phyloP scores from a whole-genome alignment of 2,888 invertebrate genomes.

The Harpalus rufipes region DNA sequence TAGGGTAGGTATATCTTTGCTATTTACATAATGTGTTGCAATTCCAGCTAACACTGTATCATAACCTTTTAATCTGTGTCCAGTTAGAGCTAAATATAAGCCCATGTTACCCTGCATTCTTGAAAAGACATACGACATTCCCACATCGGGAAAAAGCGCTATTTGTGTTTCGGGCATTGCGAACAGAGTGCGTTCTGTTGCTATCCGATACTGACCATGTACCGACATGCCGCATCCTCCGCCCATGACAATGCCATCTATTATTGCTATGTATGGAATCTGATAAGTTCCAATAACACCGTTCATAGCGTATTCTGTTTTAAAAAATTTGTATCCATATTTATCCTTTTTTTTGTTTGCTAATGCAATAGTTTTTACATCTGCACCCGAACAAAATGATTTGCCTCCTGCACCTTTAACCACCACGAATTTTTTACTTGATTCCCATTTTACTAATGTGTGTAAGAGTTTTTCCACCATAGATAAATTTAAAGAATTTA shows the following conservation, averaged over 20 bases:
- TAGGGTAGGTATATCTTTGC: constrained; percentile 82
- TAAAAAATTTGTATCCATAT: constrained; percentile 87
- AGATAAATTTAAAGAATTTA: constrained; percentile 87
- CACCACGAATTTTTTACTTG: constrained; percentile 78
- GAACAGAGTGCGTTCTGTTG: constrained; percentile 95
- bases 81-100: constrained; percentile 92
- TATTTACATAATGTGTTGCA: constrained; percentile 92
- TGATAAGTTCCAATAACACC: constrained; percentile 92
- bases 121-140: constrained; percentile 94
- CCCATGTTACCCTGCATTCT: constrained; percentile 92
- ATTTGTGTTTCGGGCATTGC: constrained; percentile 99
- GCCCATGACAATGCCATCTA: constrained; percentile 98
- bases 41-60: constrained; percentile 93
- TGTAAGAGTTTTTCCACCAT: constrained; percentile 85
- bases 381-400: constrained; percentile 99
- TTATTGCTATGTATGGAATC: constrained; percentile 94
- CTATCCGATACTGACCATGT: constrained; percentile 94
- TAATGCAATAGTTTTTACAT: constrained; percentile 88
- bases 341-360: constrained; percentile 82
- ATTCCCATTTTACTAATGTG: constrained; percentile 82
- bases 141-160: constrained; percentile 98
- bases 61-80: constrained; percentile 82
- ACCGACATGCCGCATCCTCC: constrained; percentile 97
- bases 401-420: constrained; percentile 85
- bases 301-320: constrained; percentile 91